Percentiles rank a stretch among this genome's conserved stretches.
These are phyloP conservation scores for Oxygymnocypris stewartii DNA, from an alignment of 2,113 vertebrate genomes.

Conservation along the genomic window DNA sequence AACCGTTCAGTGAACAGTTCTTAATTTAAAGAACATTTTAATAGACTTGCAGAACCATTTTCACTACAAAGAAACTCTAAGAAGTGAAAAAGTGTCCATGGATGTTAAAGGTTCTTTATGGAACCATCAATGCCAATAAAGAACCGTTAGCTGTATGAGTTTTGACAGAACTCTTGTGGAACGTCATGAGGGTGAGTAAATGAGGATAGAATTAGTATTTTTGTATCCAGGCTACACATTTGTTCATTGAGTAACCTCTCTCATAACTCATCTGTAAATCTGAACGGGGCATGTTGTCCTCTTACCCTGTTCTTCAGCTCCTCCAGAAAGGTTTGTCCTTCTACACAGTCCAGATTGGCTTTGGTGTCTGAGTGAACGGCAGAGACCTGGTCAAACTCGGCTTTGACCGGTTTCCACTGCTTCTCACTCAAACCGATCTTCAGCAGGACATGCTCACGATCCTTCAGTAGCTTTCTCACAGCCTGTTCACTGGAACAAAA, in stretches of 20 bases:
- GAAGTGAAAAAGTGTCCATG: neutral
- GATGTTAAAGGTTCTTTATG: neutral
- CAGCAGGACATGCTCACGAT: slow-evolving; percentile 68
- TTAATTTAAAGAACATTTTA: too few species aligned
- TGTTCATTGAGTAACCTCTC: neutral
- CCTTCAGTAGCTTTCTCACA: slow-evolving; percentile 65
- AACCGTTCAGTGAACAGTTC: too few species aligned
- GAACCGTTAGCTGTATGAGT: too few species aligned
- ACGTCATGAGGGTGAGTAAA: too few species aligned
- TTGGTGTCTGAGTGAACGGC: slow-evolving; percentile 64
- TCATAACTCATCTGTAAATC: neutral
- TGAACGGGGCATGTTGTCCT: slow-evolving; percentile 28
- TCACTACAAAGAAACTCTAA: neutral
- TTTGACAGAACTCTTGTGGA: neutral
- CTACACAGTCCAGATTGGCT: slow-evolving; percentile 67
- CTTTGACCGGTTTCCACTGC: slow-evolving; percentile 68
- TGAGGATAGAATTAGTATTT: neutral
- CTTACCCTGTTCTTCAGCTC: slow-evolving; percentile 70
- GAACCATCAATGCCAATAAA: too few species aligned
- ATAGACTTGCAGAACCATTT: neutral
- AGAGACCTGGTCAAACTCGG: slow-evolving; percentile 66
- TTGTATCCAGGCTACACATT: neutral
- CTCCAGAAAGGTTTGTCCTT: slow-evolving; percentile 62
- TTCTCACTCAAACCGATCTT: slow-evolving; percentile 69
- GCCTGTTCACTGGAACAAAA: slow-evolving; percentile 62